Evolutionary conservation across 2,113 vertebrate genomes (phyloP).

Genomic region (Heterotis niloticus): DNA sequence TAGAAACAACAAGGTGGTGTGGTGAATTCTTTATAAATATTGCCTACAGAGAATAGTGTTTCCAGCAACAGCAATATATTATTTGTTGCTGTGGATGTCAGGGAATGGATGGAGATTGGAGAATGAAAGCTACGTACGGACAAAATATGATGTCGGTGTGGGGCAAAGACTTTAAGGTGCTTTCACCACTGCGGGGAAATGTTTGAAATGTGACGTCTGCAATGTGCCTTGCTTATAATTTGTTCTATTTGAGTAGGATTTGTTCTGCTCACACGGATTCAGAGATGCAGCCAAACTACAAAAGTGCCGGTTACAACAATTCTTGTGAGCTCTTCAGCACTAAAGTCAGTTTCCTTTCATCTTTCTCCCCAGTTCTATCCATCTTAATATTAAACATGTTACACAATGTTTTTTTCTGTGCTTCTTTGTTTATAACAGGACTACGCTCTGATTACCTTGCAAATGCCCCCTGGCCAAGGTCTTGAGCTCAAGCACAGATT

Average conservation of each 20-base stretch:
- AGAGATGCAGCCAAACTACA: not conserved
- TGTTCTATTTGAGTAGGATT: too few relatives aligned
- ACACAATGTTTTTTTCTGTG: not conserved
- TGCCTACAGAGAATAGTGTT: not conserved
- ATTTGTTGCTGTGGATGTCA: not conserved
- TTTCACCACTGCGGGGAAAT: not conserved
- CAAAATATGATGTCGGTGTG: not conserved
- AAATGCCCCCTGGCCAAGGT: not conserved
- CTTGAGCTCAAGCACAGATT: not conserved
- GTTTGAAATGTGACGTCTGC: not conserved
- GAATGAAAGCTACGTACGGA: not conserved
- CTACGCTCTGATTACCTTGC: not conserved
- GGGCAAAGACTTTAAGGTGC: not conserved
- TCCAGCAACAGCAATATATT: not conserved
- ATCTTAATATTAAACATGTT: not conserved
- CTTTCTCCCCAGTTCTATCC: not conserved
- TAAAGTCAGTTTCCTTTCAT: not conserved
- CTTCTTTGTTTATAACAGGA: not conserved
- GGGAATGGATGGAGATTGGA: not conserved
- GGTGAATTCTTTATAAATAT: constrained; percentile 6
- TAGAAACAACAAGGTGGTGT: not conserved
- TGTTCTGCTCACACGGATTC: not conserved
- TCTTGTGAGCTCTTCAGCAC: not conserved
- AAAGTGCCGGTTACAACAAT: not conserved
- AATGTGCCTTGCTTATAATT: not conserved